These are phyloP conservation scores for Brachionus sp. DNA, from an alignment of 1,140 invertebrate genomes.

Conservation along the genomic window DNA sequence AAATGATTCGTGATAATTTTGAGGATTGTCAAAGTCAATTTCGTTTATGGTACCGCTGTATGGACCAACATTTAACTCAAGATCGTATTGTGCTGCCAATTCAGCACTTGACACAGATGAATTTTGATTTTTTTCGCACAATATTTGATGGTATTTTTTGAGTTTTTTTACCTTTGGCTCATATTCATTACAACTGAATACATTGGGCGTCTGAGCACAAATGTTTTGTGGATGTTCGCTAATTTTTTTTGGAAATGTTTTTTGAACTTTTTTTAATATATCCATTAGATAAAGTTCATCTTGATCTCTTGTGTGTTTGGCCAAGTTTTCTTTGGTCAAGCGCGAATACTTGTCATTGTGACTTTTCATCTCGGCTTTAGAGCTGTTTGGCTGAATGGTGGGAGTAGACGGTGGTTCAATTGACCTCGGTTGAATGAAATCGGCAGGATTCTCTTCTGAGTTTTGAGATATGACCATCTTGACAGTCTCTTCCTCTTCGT, in stretches of 20 bases:
- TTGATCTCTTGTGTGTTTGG: conserved; percentile 23
- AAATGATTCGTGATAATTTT: conserved; percentile 28
- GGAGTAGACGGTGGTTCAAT: background rate
- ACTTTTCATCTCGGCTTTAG: background rate
- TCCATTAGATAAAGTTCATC: conserved; percentile 18
- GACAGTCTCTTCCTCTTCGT: conserved; percentile 23
- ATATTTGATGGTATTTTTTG: background rate
- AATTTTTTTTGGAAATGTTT: conserved; percentile 11
- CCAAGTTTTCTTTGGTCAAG: conserved; percentile 24
- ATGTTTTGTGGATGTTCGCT: conserved; percentile 20
- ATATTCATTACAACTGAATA: conserved; percentile 29
- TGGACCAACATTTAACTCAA: background rate
- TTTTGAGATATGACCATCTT: background rate
- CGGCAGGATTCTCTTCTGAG: background rate
- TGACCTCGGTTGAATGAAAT: background rate
- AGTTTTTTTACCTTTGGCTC: conserved; percentile 10
- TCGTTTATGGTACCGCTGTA: background rate
- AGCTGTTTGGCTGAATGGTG: background rate
- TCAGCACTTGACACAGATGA: background rate
- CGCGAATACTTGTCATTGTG: background rate
- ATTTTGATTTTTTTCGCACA: background rate
- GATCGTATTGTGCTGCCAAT: background rate
- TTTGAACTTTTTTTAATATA: conserved; percentile 36
- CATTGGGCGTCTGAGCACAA: conserved; percentile 25
- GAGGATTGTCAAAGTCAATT: conserved; percentile 38